These are phyloP conservation scores for Pharmacophagus antenor DNA, from an alignment of 2,888 invertebrate species.

Conservation along the genomic window DNA sequence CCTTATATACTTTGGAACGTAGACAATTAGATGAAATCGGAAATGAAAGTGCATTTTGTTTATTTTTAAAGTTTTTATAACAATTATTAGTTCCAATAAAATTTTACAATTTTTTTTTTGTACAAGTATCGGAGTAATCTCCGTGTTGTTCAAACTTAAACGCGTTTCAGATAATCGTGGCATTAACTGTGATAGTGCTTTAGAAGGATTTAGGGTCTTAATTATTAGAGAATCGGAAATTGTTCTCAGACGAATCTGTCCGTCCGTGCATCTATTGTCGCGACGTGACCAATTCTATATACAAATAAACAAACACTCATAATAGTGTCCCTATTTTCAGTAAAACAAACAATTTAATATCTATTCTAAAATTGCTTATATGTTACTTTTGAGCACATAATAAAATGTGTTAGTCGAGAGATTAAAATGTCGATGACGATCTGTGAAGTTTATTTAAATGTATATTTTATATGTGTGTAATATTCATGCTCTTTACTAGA, in stretches of 20 bases:
- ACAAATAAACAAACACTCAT: slow-evolving; percentile 21
- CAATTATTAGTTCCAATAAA: slow-evolving; percentile 77
- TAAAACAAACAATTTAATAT: slow-evolving; percentile 23
- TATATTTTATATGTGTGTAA: not conserved
- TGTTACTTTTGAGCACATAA: slow-evolving; percentile 29
- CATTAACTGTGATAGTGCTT: slow-evolving; percentile 55
- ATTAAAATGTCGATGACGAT: slow-evolving; percentile 9
- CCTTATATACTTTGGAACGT: no score
- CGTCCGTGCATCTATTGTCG: slow-evolving; percentile 63
- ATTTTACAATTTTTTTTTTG: slow-evolving; percentile 77
- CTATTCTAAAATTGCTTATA: slow-evolving; percentile 27
- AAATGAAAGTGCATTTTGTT: slow-evolving; percentile 45
- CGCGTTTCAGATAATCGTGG: slow-evolving; percentile 56
- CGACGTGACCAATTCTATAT: slow-evolving; percentile 44
- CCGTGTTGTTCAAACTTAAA: slow-evolving; percentile 62
- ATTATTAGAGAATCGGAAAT: slow-evolving; percentile 40
- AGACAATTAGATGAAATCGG: not conserved
- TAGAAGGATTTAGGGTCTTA: slow-evolving; percentile 48
- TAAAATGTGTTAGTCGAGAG: slow-evolving; percentile 28
- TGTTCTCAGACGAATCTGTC: slow-evolving; percentile 47
- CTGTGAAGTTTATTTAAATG: slow-evolving; percentile 18
- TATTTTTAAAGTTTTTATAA: slow-evolving; percentile 74
- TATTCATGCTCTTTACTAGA: slow-evolving; percentile 17
- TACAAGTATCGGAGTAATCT: slow-evolving; percentile 70
- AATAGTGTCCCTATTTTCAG: slow-evolving; percentile 7